These are phyloP conservation scores for Cherax quadricarinatus DNA, from an alignment of 1,140 invertebrate genomes.

Conservation along the genomic window DNA sequence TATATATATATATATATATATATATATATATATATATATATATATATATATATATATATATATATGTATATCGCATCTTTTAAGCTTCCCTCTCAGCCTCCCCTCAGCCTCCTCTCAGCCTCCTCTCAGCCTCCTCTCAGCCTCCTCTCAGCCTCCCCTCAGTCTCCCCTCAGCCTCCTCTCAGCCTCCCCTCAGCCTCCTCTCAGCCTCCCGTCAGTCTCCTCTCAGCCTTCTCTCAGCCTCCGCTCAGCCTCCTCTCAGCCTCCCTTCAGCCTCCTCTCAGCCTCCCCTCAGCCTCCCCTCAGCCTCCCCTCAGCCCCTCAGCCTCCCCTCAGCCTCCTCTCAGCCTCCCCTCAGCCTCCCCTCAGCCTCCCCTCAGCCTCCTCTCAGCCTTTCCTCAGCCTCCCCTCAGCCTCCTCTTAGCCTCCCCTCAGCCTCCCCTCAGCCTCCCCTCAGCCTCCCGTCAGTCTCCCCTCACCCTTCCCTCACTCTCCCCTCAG, in stretches of 20 bases:
- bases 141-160: neutral
- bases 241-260: no score
- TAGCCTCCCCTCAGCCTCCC: neutral
- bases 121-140: neutral
- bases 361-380: conserved; percentile 9
- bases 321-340: neutral
- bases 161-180: neutral
- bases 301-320: no score
- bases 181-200: neutral
- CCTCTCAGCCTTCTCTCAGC: neutral
- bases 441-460: conserved; percentile 8
- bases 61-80: no score
- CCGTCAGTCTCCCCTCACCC: no score
- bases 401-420: conserved; percentile 20
- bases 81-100: neutral
- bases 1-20: no score
- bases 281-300: conserved; percentile 3
- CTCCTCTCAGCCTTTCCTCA: neutral
- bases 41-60: no score
- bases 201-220: no score
- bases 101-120: no score
- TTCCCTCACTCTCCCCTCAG: conserved; percentile 7
- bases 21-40: no score
- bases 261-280: no score
- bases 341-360: conserved; percentile 3